Evolutionary conservation across 2,888 invertebrate species (phyloP), one percentile per base, ranked within the genome.

Genomic region (Macrostomum cliftonense): DNA sequence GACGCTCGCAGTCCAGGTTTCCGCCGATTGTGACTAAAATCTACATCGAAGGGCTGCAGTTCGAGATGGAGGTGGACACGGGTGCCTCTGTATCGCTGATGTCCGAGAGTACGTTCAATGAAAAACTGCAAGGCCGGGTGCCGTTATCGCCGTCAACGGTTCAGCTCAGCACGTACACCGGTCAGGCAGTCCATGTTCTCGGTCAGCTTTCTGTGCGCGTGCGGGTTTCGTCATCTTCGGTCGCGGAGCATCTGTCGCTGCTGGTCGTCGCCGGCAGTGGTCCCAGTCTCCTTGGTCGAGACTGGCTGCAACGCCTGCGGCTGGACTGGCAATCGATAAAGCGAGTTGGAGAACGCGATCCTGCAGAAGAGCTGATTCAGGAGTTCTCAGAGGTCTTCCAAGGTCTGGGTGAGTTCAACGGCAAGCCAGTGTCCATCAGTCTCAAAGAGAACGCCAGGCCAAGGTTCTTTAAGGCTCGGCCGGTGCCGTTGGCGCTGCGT

Each of bases 381-480:
- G 45, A 45, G 38, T 51, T 42, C 45, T 1, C 20, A 13, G 36
- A 45, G 9, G n/a, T 51, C 12, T 51, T 52, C 36, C 42, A 13
- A 13, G 45, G 28, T 28, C 9, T 28, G 28, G 28, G 28, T 9
- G 28, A 28, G 28, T 28, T 28, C 28, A 28, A 9, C 28, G 28
- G 28, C 28, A 28, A 28, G 28, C 28, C 28, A 9, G 28, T 28
- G 28, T 28, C 28, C 28, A 28, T 28, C 47, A 1, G 49, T 28
- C 28, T 28, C 5, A 28, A 28, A 9, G 28, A 28, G 28, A 28
- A 49, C 36, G 43, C 50, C 2, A 45, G 21, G 9, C 54, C 53
- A 11, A 53, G 50, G 43, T 58, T 55, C 39, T 42, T 47, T n/a
- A 58, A 58, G 37, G 55, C 57, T 12, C 47, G 55, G 40, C 42